A percentile compares a stretch with the other conserved stretches of the same genome.
Conservation (phyloP, 2,113 vertebrate genomes). For the Haemorhous mexicanus region DNA sequence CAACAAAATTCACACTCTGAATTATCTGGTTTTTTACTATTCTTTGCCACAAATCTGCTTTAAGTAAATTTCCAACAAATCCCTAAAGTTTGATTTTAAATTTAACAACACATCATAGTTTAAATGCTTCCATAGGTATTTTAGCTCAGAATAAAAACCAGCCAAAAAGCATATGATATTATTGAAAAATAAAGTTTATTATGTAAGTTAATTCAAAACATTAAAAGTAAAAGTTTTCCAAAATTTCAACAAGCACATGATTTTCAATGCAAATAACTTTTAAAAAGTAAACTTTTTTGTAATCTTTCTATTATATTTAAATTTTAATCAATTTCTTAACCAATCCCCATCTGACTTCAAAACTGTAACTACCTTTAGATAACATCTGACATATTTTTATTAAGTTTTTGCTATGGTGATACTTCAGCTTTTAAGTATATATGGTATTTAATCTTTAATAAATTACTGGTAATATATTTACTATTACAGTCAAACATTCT, state of each 20-base stretch:
- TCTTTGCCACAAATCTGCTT: background rate
- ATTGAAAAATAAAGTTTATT: background rate
- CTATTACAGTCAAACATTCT: background rate
- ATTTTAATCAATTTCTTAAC: background rate
- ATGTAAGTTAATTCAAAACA: background rate
- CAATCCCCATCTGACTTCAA: background rate
- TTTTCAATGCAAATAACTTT: background rate
- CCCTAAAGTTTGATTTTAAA: background rate
- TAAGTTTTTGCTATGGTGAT: background rate
- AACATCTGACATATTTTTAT: background rate
- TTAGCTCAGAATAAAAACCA: background rate
- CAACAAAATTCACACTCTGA: background rate
- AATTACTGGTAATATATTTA: background rate
- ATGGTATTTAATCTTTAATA: background rate
- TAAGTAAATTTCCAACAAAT: background rate
- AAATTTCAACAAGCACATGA: background rate
- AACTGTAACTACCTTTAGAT: background rate
- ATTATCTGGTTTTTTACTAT: fast-evolving
- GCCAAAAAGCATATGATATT: background rate
- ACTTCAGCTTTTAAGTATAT: background rate
- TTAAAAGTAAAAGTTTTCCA: background rate
- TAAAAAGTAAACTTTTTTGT: background rate
- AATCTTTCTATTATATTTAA: background rate
- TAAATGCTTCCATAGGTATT: background rate
- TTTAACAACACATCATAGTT: background rate